Percentiles rank a stretch among this genome's conserved stretches.
Conservation (phyloP, 64 coral and sea anemone species). For the Astreopora myriophthalma region DNA sequence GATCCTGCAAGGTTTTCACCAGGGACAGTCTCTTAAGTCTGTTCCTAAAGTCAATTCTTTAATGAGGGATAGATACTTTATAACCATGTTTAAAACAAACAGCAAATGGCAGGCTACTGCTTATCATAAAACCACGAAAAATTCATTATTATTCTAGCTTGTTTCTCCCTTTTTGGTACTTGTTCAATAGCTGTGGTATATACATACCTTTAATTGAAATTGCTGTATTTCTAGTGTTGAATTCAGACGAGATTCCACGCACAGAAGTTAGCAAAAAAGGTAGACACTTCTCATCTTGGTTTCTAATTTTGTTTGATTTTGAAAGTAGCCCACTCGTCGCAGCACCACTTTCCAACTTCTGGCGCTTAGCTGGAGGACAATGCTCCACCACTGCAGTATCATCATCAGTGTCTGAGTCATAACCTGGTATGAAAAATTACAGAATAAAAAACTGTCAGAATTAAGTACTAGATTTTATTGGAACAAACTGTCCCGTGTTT, state of each 20-base stretch:
- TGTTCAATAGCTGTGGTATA: too few species aligned
- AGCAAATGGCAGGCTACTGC: too few species aligned
- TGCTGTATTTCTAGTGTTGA: slow-evolving; percentile 70
- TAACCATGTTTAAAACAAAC: too few species aligned
- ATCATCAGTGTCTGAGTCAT: slow-evolving; percentile 51
- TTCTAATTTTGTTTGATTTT: not conserved
- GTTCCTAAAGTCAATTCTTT: too few species aligned
- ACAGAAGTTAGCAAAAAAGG: slow-evolving; percentile 94
- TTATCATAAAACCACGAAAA: too few species aligned
- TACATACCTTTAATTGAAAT: slow-evolving; percentile 71
- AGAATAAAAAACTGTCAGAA: not conserved
- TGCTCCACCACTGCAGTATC: slow-evolving; percentile 43
- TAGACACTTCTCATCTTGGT: slow-evolving; percentile 38
- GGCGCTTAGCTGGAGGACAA: slow-evolving; percentile 67
- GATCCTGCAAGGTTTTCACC: too few species aligned
- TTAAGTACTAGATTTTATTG: not conserved
- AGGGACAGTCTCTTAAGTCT: too few species aligned
- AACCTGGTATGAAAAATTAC: not conserved
- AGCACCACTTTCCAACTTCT: not conserved
- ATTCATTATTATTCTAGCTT: too few species aligned
- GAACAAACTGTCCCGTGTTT: too few species aligned
- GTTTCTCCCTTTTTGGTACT: too few species aligned
- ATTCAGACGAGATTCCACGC: slow-evolving; percentile 72
- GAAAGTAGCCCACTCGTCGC: not conserved
- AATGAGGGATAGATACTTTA: too few species aligned